These are phyloP conservation scores for Drosophila nannoptera DNA, from an alignment of 1,140 invertebrate species.

Conservation along the genomic window DNA sequence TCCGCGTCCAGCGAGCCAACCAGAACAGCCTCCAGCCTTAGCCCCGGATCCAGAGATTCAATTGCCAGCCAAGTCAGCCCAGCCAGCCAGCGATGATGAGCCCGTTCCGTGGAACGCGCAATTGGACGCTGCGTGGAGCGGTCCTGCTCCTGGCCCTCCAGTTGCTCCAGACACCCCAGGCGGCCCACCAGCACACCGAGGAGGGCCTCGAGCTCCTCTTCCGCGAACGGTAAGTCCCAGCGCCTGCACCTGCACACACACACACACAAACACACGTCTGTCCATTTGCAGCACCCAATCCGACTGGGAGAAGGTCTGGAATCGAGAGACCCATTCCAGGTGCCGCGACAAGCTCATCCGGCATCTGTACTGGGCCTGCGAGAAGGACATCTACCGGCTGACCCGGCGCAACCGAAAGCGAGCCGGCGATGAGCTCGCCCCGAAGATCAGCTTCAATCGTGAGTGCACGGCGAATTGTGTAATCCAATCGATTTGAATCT, in stretches of 20 bases:
- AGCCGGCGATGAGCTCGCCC: conserved; percentile 42
- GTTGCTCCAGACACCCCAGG: conserved; percentile 51
- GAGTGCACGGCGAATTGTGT: conserved; percentile 5
- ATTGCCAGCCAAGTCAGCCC: neutral
- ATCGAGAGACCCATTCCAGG: conserved; percentile 81
- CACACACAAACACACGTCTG: neutral
- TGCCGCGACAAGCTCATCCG: conserved; percentile 81
- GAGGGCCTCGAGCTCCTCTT: conserved; percentile 79
- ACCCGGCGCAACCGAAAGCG: conserved; percentile 79
- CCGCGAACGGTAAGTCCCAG: conserved; percentile 77
- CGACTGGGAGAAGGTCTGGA: conserved; percentile 82
- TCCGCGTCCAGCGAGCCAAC: conserved; percentile 38
- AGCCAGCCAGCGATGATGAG: neutral
- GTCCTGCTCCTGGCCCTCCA: conserved; percentile 60
- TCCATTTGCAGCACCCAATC: conserved; percentile 79
- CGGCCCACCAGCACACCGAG: conserved; percentile 71
- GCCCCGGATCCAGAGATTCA: neutral
- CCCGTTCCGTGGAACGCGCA: conserved; percentile 13
- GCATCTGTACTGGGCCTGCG: conserved; percentile 82
- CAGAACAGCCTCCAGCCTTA: conserved; percentile 15
- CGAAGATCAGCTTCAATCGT: conserved; percentile 47
- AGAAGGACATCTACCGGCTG: conserved; percentile 82
- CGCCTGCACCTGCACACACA: too few relatives aligned
- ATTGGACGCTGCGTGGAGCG: conserved; percentile 55
- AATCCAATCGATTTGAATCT: too few relatives aligned